These are phyloP conservation scores for Agapetus fuscipes DNA, from an alignment of 2,888 invertebrate species.

Conservation along the genomic window DNA sequence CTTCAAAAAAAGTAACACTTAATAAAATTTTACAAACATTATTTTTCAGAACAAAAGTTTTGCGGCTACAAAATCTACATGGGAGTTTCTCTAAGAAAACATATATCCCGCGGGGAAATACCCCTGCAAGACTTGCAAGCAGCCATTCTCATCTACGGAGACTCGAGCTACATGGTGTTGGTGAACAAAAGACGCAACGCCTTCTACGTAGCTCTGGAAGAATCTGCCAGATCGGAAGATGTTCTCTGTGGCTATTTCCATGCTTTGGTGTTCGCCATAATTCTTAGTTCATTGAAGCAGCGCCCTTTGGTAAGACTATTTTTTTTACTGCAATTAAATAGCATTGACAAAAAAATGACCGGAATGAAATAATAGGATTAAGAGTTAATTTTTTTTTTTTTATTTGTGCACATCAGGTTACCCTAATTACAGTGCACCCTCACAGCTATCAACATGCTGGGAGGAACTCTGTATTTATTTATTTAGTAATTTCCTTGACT, in stretches of 20 bases:
- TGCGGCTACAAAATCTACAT: conserved; percentile 53
- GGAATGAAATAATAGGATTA: too few relatives aligned
- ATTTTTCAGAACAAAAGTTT: conserved; percentile 44
- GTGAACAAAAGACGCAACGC: conserved; percentile 35
- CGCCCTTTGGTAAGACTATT: conserved; percentile 3
- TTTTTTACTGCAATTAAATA: too few relatives aligned
- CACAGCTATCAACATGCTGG: too few relatives aligned
- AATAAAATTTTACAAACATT: too few relatives aligned
- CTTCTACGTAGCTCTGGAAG: conserved; percentile 48
- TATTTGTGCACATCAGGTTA: too few relatives aligned
- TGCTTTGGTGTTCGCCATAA: conserved; percentile 47
- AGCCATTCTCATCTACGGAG: conserved; percentile 36
- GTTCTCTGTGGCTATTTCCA: conserved; percentile 62
- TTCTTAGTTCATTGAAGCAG: conserved; percentile 23
- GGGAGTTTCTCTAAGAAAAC: conserved; percentile 44
- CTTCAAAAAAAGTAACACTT: too few relatives aligned
- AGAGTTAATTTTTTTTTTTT: too few relatives aligned
- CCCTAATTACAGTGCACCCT: too few relatives aligned
- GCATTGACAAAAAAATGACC: too few relatives aligned
- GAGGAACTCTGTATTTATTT: too few relatives aligned
- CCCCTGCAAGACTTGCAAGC: conserved; percentile 30
- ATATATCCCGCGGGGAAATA: conserved; percentile 25
- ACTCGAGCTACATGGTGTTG: conserved; percentile 46
- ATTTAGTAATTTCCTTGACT: too few relatives aligned
- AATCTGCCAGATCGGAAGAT: conserved; percentile 40